Evolutionary conservation across 2,888 invertebrate genomes (phyloP).

Genomic region (Pristionchus fissidentatus): DNA sequence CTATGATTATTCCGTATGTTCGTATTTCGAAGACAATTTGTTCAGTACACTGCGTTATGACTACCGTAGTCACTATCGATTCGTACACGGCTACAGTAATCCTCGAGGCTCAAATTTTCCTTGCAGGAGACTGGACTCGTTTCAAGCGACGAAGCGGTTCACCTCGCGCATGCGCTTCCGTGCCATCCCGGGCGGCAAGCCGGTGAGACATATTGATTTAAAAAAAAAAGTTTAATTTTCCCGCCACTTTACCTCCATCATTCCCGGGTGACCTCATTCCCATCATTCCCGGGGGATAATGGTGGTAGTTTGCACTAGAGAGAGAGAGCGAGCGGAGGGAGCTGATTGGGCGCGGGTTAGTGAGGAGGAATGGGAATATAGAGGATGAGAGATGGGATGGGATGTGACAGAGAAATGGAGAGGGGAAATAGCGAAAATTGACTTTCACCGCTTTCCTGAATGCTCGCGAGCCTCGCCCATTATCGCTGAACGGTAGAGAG

Average conservation of each 20-base stretch:
- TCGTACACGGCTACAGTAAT: slow-evolving; percentile 9
- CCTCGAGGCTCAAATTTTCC: neutral
- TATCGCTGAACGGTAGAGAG: too few species aligned
- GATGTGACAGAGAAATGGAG: neutral
- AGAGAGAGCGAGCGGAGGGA: neutral
- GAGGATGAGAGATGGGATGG: slow-evolving; percentile 42
- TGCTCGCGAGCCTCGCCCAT: neutral
- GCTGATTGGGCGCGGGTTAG: neutral
- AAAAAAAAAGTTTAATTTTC: neutral
- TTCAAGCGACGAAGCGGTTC: slow-evolving; percentile 59
- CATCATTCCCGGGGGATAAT: too few species aligned
- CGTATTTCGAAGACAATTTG: neutral
- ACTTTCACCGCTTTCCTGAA: neutral
- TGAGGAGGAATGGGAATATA: neutral
- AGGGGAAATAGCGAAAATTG: neutral
- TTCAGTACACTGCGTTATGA: too few species aligned
- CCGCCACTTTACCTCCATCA: neutral
- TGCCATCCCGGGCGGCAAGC: slow-evolving; percentile 51
- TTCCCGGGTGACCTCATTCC: neutral
- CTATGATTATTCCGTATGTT: neutral
- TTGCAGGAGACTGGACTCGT: slow-evolving; percentile 42
- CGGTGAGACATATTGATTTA: slow-evolving; percentile 8
- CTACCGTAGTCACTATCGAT: neutral
- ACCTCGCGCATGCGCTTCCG: slow-evolving; percentile 55
- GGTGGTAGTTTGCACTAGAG: neutral